Evolutionary conservation across 2,113 vertebrate species (phyloP), one percentile per base, ranked within the genome.

Genomic region (Grantiella picta): DNA sequence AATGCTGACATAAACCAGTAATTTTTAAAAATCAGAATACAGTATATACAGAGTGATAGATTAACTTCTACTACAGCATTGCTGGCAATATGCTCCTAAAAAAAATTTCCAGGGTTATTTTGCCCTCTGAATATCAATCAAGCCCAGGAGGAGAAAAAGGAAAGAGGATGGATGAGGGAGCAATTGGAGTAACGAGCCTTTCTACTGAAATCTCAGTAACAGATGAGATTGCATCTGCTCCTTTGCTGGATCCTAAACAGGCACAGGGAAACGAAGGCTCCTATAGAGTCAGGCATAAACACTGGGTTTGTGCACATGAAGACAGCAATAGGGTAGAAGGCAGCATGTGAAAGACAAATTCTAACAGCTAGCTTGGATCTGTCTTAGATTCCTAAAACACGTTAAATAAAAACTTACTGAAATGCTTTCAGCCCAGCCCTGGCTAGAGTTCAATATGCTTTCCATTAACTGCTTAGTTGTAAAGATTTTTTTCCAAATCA

Each of bases 71-170:
- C 52, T 49, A 49, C 47, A 82, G 24, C 31, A 92, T 82, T 60
- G 47, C 40, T 78, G 89, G 56, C 18, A n/a, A 89, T 92, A 92
- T 94, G 38, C 20, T 94, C 44, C 64, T 92, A 92, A 96, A 90
- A 72, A 72, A 90, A 78, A 84, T 25, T 80, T 82, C 33, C 56
- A 71, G 66, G 21, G 38, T 94, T 95, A 56, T 84, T 92, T 73
- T 49, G 68, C 29, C 68, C 40, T 68, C 86, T 85, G 93, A 94
- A 93, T 90, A 92, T 90, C 87, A 95, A 71, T 91, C 73, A 95
- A 82, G 29, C 78, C 73, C 65, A 87, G 69, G 18, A 94, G 56
- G 29, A 91, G 35, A 71, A 89, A 91, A 91, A 78, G 35, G 50
- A 80, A 94, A 83, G 49, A 87, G 84, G 50, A 92, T 86, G 81